phyloP scores from a whole-genome alignment of 2,797 vertebrate species.

The Rhinophrynus dorsalis region DNA sequence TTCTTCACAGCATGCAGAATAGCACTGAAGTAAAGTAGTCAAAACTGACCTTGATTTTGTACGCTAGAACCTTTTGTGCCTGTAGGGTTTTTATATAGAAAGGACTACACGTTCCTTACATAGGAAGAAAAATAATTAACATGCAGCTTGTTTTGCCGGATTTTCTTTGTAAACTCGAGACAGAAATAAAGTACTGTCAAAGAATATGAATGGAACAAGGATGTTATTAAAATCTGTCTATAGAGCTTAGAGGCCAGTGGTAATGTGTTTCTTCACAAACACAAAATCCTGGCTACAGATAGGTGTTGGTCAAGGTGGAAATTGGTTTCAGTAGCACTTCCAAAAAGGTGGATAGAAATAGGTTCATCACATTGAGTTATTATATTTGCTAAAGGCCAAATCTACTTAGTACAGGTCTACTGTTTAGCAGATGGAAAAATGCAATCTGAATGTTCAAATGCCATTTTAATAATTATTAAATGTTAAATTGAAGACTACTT shows the following conservation, averaged over 20 bases:
- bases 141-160: no score
- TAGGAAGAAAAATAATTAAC: no score
- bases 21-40: no score
- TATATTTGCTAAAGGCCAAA: background rate
- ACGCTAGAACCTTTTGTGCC: no score
- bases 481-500: no score
- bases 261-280: background rate
- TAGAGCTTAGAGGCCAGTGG: background rate
- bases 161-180: background rate
- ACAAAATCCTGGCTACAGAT: background rate
- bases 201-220: background rate
- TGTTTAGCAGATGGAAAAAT: no score
- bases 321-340: slow-evolving; percentile 30
- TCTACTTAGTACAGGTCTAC: background rate
- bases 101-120: no score
- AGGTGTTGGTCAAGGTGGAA: slow-evolving; percentile 4
- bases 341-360: slow-evolving; percentile 18
- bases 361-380: background rate
- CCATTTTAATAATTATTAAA: no score
- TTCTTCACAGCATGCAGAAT: no score
- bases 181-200: background rate
- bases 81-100: no score
- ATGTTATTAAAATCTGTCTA: background rate
- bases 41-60: no score
- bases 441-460: no score